These are phyloP conservation scores for Graphium colonna DNA, from an alignment of 2,888 invertebrate species.

Conservation along the genomic window DNA sequence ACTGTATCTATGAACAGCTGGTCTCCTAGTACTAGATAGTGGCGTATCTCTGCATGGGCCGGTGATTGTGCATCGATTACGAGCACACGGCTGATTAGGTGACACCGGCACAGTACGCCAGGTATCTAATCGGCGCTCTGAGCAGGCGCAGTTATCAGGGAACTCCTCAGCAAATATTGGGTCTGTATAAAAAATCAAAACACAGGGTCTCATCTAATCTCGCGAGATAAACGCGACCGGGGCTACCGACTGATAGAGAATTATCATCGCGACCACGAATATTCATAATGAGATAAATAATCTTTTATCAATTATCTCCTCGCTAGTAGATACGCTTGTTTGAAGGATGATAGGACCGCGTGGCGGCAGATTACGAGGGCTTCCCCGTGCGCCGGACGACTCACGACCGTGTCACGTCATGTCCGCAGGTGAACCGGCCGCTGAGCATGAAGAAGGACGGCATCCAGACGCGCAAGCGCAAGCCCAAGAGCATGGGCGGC, in stretches of 20 bases:
- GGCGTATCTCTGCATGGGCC: conserved; percentile 10
- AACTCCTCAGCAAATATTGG: conserved; percentile 79
- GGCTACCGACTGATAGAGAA: conserved; percentile 79
- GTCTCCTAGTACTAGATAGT: conserved; percentile 2
- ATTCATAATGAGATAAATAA: conserved; percentile 80
- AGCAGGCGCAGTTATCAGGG: conserved; percentile 68
- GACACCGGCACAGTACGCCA: conserved; percentile 36
- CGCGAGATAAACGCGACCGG: conserved; percentile 72
- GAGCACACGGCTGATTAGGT: conserved; percentile 33
- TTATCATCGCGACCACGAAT: conserved; percentile 78
- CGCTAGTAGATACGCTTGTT: conserved; percentile 73
- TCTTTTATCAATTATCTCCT: conserved; percentile 79
- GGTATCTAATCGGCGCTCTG: conserved; percentile 67
- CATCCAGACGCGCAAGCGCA: conserved; percentile 97
- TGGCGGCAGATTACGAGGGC: conserved; percentile 65
- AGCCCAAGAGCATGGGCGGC: conserved; percentile 85
- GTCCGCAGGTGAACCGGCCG: conserved; percentile 92
- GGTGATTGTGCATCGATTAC: conserved; percentile 48
- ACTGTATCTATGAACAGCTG: conserved; percentile 8
- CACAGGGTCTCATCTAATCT: conserved; percentile 79
- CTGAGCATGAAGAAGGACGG: conserved; percentile 99
- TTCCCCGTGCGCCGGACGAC: conserved; percentile 47
- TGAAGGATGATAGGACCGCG: conserved; percentile 73
- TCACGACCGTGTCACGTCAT: conserved; percentile 15
- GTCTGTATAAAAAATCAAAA: conserved; percentile 75